Evolutionary conservation across 2,113 vertebrate genomes (phyloP).

Genomic region (Oryzias curvinotus): DNA sequence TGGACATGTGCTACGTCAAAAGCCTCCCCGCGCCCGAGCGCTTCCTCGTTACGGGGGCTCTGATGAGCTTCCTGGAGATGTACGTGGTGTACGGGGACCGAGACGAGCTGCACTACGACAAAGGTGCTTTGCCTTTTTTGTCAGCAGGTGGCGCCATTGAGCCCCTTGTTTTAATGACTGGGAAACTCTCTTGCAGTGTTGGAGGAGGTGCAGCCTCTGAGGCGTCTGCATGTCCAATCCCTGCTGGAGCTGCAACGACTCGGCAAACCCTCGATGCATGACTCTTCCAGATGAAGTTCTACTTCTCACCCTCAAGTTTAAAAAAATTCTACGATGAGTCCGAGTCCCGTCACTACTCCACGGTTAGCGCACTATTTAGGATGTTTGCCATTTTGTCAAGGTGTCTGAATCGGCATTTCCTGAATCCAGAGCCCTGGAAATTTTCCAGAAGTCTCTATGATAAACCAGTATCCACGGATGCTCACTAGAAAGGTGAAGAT

Average conservation of each 20-base stretch:
- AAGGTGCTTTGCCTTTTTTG: conserved; percentile 40
- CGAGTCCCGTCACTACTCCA: too few species aligned
- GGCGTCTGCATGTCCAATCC: conserved; percentile 71
- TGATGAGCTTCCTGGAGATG: conserved; percentile 78
- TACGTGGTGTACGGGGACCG: conserved; percentile 71
- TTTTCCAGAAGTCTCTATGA: too few species aligned
- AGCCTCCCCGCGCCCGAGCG: conserved; percentile 74
- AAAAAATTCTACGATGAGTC: too few species aligned
- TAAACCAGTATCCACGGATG: too few species aligned
- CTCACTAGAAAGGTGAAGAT: too few species aligned
- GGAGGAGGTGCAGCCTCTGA: conserved; percentile 74
- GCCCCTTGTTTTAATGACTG: not conserved
- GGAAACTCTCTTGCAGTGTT: conserved; percentile 60
- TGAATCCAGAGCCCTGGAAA: too few species aligned
- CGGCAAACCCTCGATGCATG: not conserved
- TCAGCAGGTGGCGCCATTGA: conserved; percentile 52
- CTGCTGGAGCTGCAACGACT: conserved; percentile 68
- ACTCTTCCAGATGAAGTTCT: conserved; percentile 11
- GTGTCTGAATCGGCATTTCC: too few species aligned
- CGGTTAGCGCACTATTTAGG: too few species aligned
- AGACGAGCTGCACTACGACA: conserved; percentile 73
- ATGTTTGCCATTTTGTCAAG: too few species aligned
- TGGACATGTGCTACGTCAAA: conserved; percentile 78
- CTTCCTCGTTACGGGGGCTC: conserved; percentile 77
- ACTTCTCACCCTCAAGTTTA: too few species aligned